phyloP scores from a whole-genome alignment of 2,113 vertebrate species.

The Trichomycterus rosablanca region DNA sequence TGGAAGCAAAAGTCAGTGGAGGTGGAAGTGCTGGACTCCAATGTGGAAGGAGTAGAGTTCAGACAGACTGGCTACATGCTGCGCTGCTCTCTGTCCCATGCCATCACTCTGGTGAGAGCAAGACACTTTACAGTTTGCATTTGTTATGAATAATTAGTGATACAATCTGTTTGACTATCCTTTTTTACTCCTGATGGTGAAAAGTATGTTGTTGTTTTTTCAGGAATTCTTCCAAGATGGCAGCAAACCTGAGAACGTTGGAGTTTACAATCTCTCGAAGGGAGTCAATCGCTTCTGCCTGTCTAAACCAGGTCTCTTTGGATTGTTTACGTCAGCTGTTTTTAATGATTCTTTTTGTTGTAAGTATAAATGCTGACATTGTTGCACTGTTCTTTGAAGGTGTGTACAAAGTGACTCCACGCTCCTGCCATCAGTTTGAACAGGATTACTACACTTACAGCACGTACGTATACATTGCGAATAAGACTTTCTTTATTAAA shows the following conservation, averaged over 20 bases:
- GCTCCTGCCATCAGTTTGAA: constrained; percentile 96
- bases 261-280: constrained; percentile 95
- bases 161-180: too few relatives aligned
- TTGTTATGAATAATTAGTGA: not conserved
- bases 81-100: constrained; percentile 91
- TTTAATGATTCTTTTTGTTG: not conserved
- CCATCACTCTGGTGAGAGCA: constrained; percentile 86
- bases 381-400: constrained; percentile 60
- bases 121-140: too few relatives aligned
- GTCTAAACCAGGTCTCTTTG: constrained; percentile 85
- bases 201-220: too few relatives aligned
- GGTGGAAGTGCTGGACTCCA: constrained; percentile 83
- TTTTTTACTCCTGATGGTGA: too few relatives aligned
- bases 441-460: constrained; percentile 94
- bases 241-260: constrained; percentile 92
- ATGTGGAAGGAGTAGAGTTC: constrained; percentile 81
- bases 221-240: constrained; percentile 98
- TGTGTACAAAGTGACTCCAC: constrained; percentile 95
- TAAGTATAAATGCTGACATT: not conserved
- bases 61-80: constrained; percentile 97
- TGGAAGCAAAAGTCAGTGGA: constrained; percentile 96
- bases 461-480: constrained; percentile 75
- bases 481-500: not conserved
- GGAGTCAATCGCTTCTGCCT: constrained; percentile 97
- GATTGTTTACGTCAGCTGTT: not conserved